Conservation (phyloP, 2,113 vertebrate species). For the Brachyhypopomus occidentalis region DNA sequence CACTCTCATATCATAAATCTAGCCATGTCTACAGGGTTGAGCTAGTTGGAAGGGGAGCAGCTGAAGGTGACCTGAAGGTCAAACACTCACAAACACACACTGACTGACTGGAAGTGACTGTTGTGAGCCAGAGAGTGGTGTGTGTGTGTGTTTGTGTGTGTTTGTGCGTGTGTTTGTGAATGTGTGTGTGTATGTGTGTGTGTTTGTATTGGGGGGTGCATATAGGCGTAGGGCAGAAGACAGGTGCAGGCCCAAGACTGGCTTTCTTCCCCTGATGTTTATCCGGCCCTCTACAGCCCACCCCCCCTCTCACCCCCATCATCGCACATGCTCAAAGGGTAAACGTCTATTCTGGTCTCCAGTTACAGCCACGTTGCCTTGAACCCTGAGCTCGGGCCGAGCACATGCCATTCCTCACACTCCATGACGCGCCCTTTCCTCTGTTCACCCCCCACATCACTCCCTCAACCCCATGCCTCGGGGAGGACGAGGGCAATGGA, state of each 20-base stretch:
- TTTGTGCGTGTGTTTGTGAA: too few species aligned
- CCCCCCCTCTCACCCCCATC: slow-evolving; percentile 39
- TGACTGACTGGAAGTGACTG: slow-evolving; percentile 46
- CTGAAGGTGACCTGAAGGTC: slow-evolving; percentile 68
- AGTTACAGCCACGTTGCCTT: slow-evolving; percentile 77
- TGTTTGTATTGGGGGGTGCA: slow-evolving; percentile 21
- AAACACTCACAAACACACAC: slow-evolving; percentile 47
- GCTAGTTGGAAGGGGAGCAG: slow-evolving; percentile 58
- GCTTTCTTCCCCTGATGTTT: slow-evolving; percentile 73
- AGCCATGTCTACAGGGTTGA: background rate
- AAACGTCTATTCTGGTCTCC: slow-evolving; percentile 81
- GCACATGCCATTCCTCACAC: slow-evolving; percentile 75
- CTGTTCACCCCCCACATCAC: slow-evolving; percentile 60
- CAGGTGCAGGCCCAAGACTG: slow-evolving; percentile 51
- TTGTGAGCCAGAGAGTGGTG: slow-evolving; percentile 21
- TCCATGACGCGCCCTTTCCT: slow-evolving; percentile 65
- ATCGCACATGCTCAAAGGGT: slow-evolving; percentile 76
- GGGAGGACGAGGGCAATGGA: slow-evolving; percentile 59
- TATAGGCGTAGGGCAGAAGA: slow-evolving; percentile 59
- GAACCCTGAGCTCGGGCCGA: slow-evolving; percentile 69
- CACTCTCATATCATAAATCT: slow-evolving; percentile 63
- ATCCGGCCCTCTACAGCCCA: slow-evolving; percentile 65
- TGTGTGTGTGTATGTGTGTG: too few species aligned
- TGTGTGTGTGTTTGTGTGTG: too few species aligned
- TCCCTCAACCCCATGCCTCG: slow-evolving; percentile 37